Base-by-base conservation (phyloP, 2,797 vertebrate species). In the Rallus crepitans region DNA sequence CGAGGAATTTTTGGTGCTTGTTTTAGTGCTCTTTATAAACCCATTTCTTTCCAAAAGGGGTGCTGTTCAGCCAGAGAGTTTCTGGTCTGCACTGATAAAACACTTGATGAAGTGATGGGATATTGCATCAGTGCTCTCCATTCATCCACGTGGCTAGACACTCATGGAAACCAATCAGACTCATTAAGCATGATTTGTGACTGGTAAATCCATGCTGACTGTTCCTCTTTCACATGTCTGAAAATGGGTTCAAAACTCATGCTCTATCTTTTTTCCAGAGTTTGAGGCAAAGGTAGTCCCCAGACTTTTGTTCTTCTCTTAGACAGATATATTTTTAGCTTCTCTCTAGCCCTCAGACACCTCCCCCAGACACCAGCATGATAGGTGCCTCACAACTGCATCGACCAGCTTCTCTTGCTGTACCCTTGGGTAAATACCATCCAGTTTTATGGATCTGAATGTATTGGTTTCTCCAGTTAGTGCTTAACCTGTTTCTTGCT, bases 251-350 rank as follows among this genome's bases (percentile, higher is more conserved):
- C 5, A 33, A 39, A 63, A 11, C 25, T 33, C 25, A 40, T 4
- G 18, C 15, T 70, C 33, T 0, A 0, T 11, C 8, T 0, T 48
- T 69, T 90, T 57, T 28, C n/a, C 1, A 15, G 12, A 5, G 21
- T 78, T 50, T 80, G 47, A 89, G 20, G 47, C 59, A 70, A 76
- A 50, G 17, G 8, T 45, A 23, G 33, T 66, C 8, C 12, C 13
- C 21, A 86, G 21, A 76, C 19, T 69, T 65, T 21, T 40, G 9
- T 37, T 83, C 28, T 85, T 31, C 21, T 61, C 56, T 48, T 82
- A 77, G 19, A 19, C 19, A 82, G 48, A 64, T 7, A 24, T 2
- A 45, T 40, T 59, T 92, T 80, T 18, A 81, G 37, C 17, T 13
- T 78, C 90, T 53, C 31, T 75, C 19, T 66, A 70, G 17, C 24